Evolutionary conservation across 2,113 vertebrate genomes (phyloP).

Genomic region (Manacus vitellinus): DNA sequence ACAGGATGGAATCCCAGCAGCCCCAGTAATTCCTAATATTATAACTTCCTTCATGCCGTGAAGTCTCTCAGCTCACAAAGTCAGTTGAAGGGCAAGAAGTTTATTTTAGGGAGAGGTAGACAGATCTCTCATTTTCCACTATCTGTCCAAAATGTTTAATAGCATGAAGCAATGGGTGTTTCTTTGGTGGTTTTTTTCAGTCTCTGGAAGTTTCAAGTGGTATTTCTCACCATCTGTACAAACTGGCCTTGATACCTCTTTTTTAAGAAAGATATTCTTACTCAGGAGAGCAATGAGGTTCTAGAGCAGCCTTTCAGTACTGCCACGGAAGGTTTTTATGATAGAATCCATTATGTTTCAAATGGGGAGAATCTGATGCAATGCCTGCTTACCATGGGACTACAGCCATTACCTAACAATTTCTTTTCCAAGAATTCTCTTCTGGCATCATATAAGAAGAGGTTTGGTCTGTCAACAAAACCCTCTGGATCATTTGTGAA

Average conservation of each 20-base stretch:
- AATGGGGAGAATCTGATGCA: neutral
- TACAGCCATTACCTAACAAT: neutral
- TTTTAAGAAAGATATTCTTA: neutral
- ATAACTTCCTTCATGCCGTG: neutral
- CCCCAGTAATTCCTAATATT: neutral
- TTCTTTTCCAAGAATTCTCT: neutral
- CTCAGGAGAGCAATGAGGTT: neutral
- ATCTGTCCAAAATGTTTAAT: neutral
- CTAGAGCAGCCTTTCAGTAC: neutral
- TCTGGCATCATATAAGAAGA: neutral
- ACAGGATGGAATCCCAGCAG: neutral
- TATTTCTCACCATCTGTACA: neutral
- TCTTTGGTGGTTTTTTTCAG: neutral
- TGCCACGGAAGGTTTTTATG: neutral
- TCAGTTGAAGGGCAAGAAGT: neutral
- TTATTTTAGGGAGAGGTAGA: neutral
- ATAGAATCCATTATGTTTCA: neutral
- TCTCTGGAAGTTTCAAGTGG: neutral
- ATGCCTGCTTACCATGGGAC: neutral
- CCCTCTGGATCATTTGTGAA: neutral
- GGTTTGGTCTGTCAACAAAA: neutral
- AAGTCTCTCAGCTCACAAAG: neutral
- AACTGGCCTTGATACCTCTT: neutral
- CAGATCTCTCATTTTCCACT: neutral
- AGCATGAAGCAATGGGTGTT: neutral